A percentile compares a stretch with the other conserved stretches of the same genome.
Conservation (phyloP, 2,797 vertebrate genomes). For the Scleropages formosus region DNA sequence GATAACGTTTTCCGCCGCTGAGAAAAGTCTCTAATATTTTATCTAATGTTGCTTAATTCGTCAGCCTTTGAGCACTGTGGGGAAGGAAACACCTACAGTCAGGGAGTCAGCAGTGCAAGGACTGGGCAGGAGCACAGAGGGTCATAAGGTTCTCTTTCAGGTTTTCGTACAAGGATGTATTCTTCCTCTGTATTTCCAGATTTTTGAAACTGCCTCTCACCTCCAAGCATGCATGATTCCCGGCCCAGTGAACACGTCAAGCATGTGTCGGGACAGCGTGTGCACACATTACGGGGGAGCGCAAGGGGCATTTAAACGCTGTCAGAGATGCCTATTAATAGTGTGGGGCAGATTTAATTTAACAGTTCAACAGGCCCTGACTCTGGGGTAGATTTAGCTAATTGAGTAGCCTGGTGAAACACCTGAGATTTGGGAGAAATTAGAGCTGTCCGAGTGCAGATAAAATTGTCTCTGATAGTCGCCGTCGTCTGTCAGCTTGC, state of each 20-base stretch:
- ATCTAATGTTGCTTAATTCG: too few relatives aligned
- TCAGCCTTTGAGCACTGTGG: too few relatives aligned
- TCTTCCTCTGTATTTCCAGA: neutral
- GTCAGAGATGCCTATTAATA: constrained; percentile 60
- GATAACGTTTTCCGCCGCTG: neutral
- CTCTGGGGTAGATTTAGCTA: constrained; percentile 55
- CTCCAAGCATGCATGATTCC: too few relatives aligned
- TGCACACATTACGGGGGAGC: constrained; percentile 29
- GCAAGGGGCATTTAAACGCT: constrained; percentile 51
- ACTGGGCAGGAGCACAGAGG: neutral
- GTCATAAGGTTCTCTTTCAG: neutral
- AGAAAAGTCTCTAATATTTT: neutral
- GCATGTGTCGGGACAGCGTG: constrained; percentile 30
- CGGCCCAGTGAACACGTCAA: neutral
- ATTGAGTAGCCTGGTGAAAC: constrained; percentile 57
- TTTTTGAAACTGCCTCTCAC: neutral
- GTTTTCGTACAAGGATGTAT: neutral
- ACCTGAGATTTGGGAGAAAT: constrained; percentile 45
- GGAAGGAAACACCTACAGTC: neutral
- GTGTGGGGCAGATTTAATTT: constrained; percentile 67
- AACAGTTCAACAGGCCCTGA: constrained; percentile 64
- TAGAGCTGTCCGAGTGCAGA: constrained; percentile 36
- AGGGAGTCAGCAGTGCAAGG: neutral
- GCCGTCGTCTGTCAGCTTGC: constrained; percentile 39
- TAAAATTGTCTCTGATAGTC: constrained; percentile 38